A percentile compares a stretch with the other conserved stretches of the same genome.
Conservation (phyloP, 2,888 invertebrate species). For the Acleris literana region DNA sequence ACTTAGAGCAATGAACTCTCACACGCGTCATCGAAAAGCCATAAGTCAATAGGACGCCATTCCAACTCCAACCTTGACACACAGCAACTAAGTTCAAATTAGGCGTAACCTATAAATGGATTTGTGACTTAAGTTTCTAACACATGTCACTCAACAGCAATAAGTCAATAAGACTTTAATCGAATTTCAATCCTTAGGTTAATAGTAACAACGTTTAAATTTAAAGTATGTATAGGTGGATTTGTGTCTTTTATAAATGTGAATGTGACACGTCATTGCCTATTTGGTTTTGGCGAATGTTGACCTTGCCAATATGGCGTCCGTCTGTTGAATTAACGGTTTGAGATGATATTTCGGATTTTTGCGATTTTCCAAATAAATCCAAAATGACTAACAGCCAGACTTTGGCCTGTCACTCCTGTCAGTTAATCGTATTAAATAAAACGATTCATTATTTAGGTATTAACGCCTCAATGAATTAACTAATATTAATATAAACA, state of each 20-base stretch:
- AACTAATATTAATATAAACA: no score
- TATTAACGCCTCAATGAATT: no score
- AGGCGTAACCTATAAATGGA: no score
- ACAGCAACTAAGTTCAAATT: no score
- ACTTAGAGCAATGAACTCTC: constrained; percentile 11
- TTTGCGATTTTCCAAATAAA: background rate
- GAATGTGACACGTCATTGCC: background rate
- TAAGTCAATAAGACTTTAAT: background rate
- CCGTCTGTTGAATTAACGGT: constrained; percentile 12
- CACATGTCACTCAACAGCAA: no score
- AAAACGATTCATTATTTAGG: no score
- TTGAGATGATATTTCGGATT: background rate
- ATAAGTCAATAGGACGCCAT: no score
- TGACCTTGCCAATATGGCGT: constrained; percentile 34
- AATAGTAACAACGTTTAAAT: background rate
- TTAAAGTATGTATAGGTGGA: background rate
- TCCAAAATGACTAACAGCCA: no score
- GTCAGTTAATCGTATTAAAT: no score
- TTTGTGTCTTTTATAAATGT: background rate
- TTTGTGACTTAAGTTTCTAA: no score
- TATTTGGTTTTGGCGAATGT: constrained; percentile 26
- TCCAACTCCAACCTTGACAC: no score
- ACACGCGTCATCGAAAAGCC: constrained; percentile 11
- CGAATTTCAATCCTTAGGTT: background rate
- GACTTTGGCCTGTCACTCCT: no score